phyloP scores from a whole-genome alignment of 2,113 vertebrate genomes.

The Ictalurus punctatus region DNA sequence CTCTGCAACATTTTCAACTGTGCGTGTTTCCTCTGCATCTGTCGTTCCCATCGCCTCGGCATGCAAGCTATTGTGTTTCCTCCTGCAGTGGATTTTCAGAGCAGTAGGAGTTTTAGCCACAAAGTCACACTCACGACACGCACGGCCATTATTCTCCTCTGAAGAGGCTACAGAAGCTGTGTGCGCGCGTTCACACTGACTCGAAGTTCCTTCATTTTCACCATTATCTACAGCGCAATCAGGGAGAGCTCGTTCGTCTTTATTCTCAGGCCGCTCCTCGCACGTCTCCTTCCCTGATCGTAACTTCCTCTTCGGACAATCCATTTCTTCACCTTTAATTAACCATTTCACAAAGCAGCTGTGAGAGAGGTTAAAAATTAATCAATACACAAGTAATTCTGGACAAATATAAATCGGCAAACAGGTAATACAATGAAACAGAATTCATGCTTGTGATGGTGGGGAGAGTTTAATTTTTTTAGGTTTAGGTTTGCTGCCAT shows the following conservation, averaged over 20 bases:
- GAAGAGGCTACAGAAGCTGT: conserved; percentile 20
- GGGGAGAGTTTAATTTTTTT: neutral
- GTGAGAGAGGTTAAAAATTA: conserved; percentile 1
- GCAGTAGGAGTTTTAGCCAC: conserved; percentile 70
- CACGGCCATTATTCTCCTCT: conserved; percentile 29
- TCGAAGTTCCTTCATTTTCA: conserved; percentile 20
- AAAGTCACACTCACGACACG: conserved; percentile 66
- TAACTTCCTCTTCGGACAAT: conserved; percentile 60
- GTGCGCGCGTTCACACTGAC: conserved; percentile 4
- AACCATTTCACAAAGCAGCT: conserved; percentile 37
- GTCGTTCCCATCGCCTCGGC: neutral
- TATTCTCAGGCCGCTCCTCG: conserved; percentile 57
- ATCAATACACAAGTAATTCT: neutral
- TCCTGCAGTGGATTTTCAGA: conserved; percentile 73
- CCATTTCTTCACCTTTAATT: conserved; percentile 31
- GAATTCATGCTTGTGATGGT: neutral
- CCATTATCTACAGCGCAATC: conserved; percentile 53
- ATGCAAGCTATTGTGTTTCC: conserved; percentile 58
- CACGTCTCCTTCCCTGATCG: conserved; percentile 55
- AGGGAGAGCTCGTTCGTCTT: conserved; percentile 52
- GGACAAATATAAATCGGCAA: neutral
- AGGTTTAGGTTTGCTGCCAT: conserved; percentile 61
- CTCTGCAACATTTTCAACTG: conserved; percentile 24
- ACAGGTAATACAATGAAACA: neutral
- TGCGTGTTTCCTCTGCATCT: neutral